Percentiles rank a stretch among this genome's conserved stretches.
Evolutionary conservation across 2,797 vertebrate species (phyloP).

Genomic region (Glyptemys insculpta): DNA sequence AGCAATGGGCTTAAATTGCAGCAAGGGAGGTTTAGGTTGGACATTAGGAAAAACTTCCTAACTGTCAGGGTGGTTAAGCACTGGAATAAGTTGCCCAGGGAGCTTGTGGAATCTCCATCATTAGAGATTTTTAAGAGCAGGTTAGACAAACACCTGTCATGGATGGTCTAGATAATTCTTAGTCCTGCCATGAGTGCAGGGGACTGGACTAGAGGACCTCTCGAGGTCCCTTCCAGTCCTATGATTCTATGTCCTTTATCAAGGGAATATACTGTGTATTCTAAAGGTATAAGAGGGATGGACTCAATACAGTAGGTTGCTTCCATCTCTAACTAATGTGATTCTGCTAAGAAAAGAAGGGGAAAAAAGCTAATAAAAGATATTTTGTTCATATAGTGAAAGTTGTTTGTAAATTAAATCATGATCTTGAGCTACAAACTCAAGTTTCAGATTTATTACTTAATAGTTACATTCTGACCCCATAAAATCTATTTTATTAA

Average conservation of each 20-base stretch:
- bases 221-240: too few species aligned
- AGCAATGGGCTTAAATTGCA: too few species aligned
- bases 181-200: too few species aligned
- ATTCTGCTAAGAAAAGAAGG: neutral
- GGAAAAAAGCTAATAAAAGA: neutral
- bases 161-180: too few species aligned
- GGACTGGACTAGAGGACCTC: too few species aligned
- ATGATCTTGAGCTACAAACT: neutral
- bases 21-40: too few species aligned
- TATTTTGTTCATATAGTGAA: neutral
- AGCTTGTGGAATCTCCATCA: too few species aligned
- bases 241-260: neutral
- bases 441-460: neutral
- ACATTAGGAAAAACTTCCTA: too few species aligned
- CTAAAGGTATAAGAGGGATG: neutral
- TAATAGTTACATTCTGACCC: neutral
- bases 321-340: neutral
- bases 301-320: neutral
- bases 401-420: neutral
- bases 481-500: neutral
- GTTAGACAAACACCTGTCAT: too few species aligned
- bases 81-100: too few species aligned
- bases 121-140: too few species aligned
- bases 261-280: neutral
- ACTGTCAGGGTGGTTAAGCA: too few species aligned